Percentiles rank a stretch among this genome's conserved stretches.
phyloP scores from a whole-genome alignment of 2,888 invertebrate genomes.

The Oxytorus armatus region DNA sequence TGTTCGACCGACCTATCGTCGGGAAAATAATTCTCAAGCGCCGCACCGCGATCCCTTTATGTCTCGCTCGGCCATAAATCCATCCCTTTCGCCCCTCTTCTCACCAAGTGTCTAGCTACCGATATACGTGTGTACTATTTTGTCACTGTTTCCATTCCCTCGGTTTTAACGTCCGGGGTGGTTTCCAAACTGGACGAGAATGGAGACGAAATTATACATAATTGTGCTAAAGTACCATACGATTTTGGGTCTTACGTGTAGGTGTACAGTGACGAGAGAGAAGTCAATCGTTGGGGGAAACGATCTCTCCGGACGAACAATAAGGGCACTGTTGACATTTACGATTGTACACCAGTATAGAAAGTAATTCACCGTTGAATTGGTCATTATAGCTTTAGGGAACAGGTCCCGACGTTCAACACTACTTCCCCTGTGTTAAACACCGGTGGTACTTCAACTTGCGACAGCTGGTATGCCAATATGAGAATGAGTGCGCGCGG shows the following conservation, averaged over 20 bases:
- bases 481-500: conserved; percentile 54
- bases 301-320: conserved; percentile 50
- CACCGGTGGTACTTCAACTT: conserved; percentile 57
- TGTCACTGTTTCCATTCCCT: conserved; percentile 37
- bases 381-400: conserved; percentile 64
- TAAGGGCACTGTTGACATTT: conserved; percentile 59
- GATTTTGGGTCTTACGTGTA: not conserved
- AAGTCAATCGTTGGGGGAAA: conserved; percentile 52
- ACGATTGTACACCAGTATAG: conserved; percentile 52
- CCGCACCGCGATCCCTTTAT: conserved; percentile 33
- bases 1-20: conserved; percentile 26
- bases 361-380: conserved; percentile 62
- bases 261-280: conserved; percentile 28
- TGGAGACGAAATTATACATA: conserved; percentile 3
- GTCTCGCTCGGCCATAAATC: conserved; percentile 39
- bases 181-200: conserved; percentile 26
- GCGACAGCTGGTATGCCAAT: conserved; percentile 64
- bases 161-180: not conserved
- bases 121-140: conserved; percentile 3
- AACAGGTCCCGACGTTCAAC: conserved; percentile 51
- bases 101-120: not conserved
- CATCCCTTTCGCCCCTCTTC: conserved; percentile 45
- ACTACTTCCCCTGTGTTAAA: not conserved
- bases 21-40: conserved; percentile 49
- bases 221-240: not conserved